Base-by-base conservation (phyloP, 1,140 invertebrate genomes). In the Trichonephila inaurata region DNA sequence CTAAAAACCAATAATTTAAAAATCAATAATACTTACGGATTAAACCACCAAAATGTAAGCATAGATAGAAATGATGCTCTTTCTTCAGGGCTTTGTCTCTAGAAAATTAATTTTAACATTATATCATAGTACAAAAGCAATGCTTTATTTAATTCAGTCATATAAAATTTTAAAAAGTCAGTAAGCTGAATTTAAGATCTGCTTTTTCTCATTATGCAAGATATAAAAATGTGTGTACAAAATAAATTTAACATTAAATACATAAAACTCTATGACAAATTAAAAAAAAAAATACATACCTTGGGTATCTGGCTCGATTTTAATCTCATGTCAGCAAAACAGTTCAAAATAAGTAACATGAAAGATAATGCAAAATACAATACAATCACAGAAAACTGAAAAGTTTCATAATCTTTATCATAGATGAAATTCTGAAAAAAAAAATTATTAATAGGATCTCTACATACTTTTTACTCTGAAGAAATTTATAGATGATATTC, bases 31-130 rank as follows among this genome's bases (percentile, higher is more conserved):
- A 94, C 94, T 94, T 83, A 96, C 1, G 96, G 94, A 95, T 98
- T 98, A 95, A 99, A 99, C 99, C 99, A 99, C 91, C 97, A 97
- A 95, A 99, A 99, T 0, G 98, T 97, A 5, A 99, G 96, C 86
- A 97, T 97, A n/a, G 98, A 99, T 40, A 98, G 97, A 96, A 99
- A 99, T 28, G 98, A 98, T 64, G 98, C 97, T 91, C 96, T 96
- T 88, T 97, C 96, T 95, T 99, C 98, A 83, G 99, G 99, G 96
- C 98, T 99, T 69, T 93, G 77, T 87, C 81, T 94, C 89, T 94
- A 51, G 14, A 88, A 92, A 60, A 51, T 18, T 10, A 12, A 64
- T 7, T 18, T 1, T n/a, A 8, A 66, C 24, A n/a, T 66, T 66
- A n/a, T n/a, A 66, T n/a, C 10, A 14, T 5, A 69, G 24, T 69